These are phyloP conservation scores for Hypselothyrea guttata DNA, from an alignment of 2,888 invertebrate species.

Conservation along the genomic window DNA sequence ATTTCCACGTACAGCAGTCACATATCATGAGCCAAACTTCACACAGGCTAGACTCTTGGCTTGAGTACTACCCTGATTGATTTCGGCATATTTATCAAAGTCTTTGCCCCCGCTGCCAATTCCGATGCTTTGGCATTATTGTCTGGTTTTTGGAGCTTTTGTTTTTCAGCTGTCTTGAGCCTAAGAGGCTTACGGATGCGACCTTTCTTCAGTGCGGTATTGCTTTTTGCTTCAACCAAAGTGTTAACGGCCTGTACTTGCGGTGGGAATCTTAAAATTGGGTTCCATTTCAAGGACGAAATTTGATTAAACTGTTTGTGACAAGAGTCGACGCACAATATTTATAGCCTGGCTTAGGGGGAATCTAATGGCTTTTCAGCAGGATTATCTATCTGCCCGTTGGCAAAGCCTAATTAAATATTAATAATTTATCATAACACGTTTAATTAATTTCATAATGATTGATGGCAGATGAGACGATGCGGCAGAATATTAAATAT, in stretches of 20 bases:
- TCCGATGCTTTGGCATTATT: not conserved
- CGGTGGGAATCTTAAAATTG: constrained; percentile 5
- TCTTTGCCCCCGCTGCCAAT: not conserved
- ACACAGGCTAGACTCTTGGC: not conserved
- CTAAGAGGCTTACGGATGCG: constrained; percentile 52
- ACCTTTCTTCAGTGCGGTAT: constrained; percentile 26
- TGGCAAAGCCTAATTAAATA: no score
- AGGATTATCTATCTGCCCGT: no score
- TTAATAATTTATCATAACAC: constrained; percentile 1
- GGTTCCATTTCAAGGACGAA: not conserved
- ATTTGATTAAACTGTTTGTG: no score
- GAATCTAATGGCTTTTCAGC: no score
- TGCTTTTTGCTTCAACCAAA: constrained; percentile 11
- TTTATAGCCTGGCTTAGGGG: no score
- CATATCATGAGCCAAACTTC: constrained; percentile 27
- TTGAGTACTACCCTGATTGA: constrained; percentile 64
- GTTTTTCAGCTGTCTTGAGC: constrained; percentile 24
- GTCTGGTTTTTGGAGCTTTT: constrained; percentile 6
- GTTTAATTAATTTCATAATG: not conserved
- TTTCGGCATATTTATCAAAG: constrained; percentile 46
- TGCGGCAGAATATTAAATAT: not conserved
- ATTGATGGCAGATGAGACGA: constrained; percentile 3
- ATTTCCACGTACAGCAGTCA: constrained; percentile 73
- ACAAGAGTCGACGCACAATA: no score
- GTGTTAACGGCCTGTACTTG: constrained; percentile 23